Percentiles rank a stretch among this genome's conserved stretches.
phyloP scores from a whole-genome alignment of 2,113 vertebrate genomes.

The Uria lomvia region DNA sequence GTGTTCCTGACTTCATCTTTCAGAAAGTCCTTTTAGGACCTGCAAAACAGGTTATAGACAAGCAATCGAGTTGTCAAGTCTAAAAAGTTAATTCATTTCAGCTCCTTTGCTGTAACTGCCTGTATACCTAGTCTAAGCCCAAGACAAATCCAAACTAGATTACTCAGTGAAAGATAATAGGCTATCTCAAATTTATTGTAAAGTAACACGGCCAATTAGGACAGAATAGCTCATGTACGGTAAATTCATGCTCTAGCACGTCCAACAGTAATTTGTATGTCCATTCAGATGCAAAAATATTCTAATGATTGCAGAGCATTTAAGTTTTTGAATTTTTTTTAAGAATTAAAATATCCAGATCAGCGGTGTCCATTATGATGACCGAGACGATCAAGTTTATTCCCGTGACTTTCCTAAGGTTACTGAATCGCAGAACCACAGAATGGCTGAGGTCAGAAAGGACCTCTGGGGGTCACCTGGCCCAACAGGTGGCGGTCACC shows the following conservation, averaged over 20 bases:
- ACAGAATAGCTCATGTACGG: not conserved
- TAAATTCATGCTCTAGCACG: not conserved
- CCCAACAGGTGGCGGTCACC: not conserved
- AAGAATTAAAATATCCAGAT: not conserved
- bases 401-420: not conserved
- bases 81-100: not conserved
- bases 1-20: not conserved
- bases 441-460: not conserved
- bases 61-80: not conserved
- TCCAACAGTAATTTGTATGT: not conserved
- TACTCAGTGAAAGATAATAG: not conserved
- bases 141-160: not conserved
- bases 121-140: not conserved
- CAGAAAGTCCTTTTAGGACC: not conserved
- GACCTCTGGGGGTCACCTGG: not conserved
- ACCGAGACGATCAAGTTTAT: not conserved
- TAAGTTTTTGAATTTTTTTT: not conserved
- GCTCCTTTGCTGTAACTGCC: not conserved
- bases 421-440: not conserved
- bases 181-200: not conserved
- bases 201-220: not conserved
- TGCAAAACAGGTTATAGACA: not conserved
- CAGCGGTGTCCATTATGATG: not conserved
- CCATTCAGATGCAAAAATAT: not conserved
- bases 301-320: not conserved